Evolutionary conservation across 2,888 invertebrate genomes (phyloP).

Genomic region (Drosophila lacicola): DNA sequence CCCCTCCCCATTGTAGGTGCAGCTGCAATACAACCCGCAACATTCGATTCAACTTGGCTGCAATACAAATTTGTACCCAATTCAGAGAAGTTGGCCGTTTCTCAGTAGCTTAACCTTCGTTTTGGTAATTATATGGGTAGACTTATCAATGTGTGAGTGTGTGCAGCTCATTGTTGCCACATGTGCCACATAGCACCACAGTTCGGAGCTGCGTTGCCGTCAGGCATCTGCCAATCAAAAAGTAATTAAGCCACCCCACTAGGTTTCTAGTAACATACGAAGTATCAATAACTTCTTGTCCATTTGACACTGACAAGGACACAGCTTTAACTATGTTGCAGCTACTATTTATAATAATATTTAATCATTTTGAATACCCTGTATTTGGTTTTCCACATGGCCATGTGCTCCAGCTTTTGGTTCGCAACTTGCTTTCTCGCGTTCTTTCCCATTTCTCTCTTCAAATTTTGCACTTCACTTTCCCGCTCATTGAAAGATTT

Average conservation of each 20-base stretch:
- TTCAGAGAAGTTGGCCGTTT: conserved; percentile 39
- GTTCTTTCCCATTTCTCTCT: too few relatives aligned
- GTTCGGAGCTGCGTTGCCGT: conserved; percentile 1
- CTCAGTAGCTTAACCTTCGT: conserved; percentile 47
- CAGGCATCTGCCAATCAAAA: conserved; percentile 24
- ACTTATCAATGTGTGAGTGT: conserved; percentile 8
- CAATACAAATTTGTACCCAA: conserved; percentile 47
- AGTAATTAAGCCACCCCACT: conserved; percentile 1
- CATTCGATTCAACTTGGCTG: conserved; percentile 16
- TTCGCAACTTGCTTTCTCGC: too few relatives aligned
- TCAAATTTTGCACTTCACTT: too few relatives aligned
- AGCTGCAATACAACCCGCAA: conserved; percentile 40
- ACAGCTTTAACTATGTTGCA: background rate
- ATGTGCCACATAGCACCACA: conserved; percentile 8
- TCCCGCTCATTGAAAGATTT: too few relatives aligned
- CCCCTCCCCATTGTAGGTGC: background rate
- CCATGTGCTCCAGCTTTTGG: too few relatives aligned
- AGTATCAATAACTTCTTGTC: conserved; percentile 5
- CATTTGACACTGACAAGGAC: conserved; percentile 5
- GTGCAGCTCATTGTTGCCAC: conserved; percentile 43
- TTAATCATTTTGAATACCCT: background rate
- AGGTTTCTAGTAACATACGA: background rate
- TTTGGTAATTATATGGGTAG: conserved; percentile 36
- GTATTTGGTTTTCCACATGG: background rate
- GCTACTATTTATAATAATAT: background rate